Conservation (phyloP, 2,797 vertebrate species). For the Furcifer pardalis region DNA sequence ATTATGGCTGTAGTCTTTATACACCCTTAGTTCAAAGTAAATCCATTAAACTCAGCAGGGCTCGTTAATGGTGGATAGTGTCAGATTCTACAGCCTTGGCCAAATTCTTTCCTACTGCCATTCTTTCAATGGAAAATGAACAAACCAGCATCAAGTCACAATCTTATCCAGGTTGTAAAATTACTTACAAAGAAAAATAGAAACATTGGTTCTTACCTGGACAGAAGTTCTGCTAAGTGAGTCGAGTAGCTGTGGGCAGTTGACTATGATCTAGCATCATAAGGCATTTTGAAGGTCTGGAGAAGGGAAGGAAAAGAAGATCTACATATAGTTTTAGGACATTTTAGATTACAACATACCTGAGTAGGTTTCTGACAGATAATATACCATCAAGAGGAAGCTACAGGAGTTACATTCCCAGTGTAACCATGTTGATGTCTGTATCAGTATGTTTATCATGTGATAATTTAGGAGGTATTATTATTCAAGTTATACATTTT, state of each 20-base stretch:
- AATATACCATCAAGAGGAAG: slow-evolving; percentile 30
- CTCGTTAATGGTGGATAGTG: not conserved
- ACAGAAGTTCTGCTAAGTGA: slow-evolving; percentile 9
- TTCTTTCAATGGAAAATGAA: not conserved
- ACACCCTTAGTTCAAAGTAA: not conserved
- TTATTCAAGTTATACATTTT: not conserved
- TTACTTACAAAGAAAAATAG: not conserved
- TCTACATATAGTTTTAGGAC: slow-evolving; percentile 23
- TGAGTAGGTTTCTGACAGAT: slow-evolving; percentile 45
- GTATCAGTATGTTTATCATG: not conserved
- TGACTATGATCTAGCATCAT: slow-evolving; percentile 28
- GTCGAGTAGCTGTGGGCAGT: slow-evolving; percentile 17
- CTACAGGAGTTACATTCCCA: not conserved
- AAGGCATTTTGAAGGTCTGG: not conserved
- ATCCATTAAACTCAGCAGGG: not conserved
- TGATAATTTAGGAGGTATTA: not conserved
- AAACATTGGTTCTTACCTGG: not conserved
- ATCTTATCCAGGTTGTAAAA: not conserved
- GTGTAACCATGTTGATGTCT: not conserved
- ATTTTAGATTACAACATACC: slow-evolving; percentile 34
- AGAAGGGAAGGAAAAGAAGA: slow-evolving; percentile 7
- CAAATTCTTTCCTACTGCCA: not conserved
- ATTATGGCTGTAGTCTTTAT: not conserved
- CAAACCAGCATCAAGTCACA: too few relatives aligned
- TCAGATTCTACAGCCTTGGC: slow-evolving; percentile 11